A percentile compares a stretch with the other conserved stretches of the same genome.
Evolutionary conservation across 1,140 invertebrate species (phyloP).

Genomic region (Gryon sp.): DNA sequence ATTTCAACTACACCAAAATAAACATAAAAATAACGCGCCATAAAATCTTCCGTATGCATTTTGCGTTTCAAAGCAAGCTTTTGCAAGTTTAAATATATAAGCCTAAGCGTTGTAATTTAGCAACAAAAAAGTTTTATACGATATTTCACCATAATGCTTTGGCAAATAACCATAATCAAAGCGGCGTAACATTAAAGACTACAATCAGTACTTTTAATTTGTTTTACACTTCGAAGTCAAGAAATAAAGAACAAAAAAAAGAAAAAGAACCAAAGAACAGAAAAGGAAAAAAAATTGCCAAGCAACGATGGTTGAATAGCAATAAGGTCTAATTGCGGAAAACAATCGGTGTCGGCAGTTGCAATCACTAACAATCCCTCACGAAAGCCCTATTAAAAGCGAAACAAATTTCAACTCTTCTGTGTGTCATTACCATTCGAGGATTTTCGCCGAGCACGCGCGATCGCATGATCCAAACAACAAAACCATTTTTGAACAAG

Average conservation of each 20-base stretch:
- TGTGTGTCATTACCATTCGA: background rate
- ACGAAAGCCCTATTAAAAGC: constrained; percentile 25
- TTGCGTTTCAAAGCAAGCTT: too few species aligned
- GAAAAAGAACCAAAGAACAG: too few species aligned
- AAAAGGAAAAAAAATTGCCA: constrained; percentile 1
- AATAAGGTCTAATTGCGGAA: constrained; percentile 14
- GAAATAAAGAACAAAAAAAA: too few species aligned
- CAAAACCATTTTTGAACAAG: too few species aligned
- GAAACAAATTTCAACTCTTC: constrained; percentile 17
- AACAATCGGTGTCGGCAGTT: constrained; percentile 21
- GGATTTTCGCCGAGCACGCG: background rate
- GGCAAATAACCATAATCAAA: background rate
- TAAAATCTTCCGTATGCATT: too few species aligned
- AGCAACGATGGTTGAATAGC: background rate
- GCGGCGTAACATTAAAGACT: background rate
- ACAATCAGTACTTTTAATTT: background rate
- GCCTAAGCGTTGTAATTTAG: background rate
- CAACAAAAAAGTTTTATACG: too few species aligned
- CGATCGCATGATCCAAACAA: constrained; percentile 21
- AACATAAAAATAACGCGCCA: too few species aligned
- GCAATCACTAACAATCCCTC: constrained; percentile 4
- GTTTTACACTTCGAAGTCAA: background rate
- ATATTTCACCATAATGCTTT: too few species aligned
- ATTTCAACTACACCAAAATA: too few species aligned
- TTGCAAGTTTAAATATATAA: too few species aligned